These are phyloP conservation scores for Watsonalla cultraria DNA, from an alignment of 2,888 invertebrate species.

Conservation along the genomic window DNA sequence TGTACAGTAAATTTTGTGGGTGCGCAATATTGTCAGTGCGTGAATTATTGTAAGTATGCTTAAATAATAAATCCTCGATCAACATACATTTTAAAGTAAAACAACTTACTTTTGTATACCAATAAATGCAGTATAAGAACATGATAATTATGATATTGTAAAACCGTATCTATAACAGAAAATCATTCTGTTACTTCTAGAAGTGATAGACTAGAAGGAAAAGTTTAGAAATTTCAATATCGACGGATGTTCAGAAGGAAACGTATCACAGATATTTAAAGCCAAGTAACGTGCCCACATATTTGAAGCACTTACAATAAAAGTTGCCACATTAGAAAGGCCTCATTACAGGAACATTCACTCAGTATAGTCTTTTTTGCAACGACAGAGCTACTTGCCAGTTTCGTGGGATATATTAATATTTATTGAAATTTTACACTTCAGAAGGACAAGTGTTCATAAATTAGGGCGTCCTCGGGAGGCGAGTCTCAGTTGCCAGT, in stretches of 20 bases:
- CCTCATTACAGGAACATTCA: background rate
- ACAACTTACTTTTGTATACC: too few species aligned
- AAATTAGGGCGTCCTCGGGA: conserved; percentile 59
- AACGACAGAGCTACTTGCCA: background rate
- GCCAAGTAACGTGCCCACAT: too few species aligned
- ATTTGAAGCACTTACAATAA: too few species aligned
- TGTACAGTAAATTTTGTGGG: background rate
- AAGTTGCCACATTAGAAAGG: background rate
- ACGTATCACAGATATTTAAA: too few species aligned
- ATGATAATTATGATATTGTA: too few species aligned
- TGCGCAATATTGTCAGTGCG: background rate
- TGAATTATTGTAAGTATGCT: background rate
- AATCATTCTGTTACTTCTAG: too few species aligned
- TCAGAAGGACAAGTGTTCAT: conserved; percentile 49
- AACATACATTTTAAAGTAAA: background rate
- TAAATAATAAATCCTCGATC: background rate
- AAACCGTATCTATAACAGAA: too few species aligned
- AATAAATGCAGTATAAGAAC: too few species aligned
- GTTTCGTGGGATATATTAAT: conserved; percentile 5
- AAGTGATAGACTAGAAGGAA: too few species aligned
- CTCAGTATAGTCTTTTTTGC: too few species aligned
- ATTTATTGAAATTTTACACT: conserved; percentile 37
- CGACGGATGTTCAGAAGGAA: too few species aligned
- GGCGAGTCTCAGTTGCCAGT: conserved; percentile 59
- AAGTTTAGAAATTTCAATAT: too few species aligned